Evolutionary conservation across 2,797 vertebrate species (phyloP).

Genomic region (Acrossocheilus wenchowensis): DNA sequence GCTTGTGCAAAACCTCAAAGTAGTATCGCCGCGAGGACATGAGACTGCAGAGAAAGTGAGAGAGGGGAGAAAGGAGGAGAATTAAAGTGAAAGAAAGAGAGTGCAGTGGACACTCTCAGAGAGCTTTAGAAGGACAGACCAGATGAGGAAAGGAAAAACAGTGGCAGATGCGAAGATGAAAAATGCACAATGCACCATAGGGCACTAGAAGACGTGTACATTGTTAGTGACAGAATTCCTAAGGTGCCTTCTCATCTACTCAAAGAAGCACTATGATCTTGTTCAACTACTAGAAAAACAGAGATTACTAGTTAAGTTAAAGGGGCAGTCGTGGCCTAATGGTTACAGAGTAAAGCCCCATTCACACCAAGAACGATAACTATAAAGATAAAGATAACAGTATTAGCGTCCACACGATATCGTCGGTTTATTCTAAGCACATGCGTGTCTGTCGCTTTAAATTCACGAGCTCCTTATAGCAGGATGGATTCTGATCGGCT

Average conservation of each 20-base stretch:
- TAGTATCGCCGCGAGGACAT: constrained; percentile 84
- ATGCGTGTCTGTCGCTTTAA: too few species aligned
- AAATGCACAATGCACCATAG: background rate
- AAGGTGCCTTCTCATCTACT: background rate
- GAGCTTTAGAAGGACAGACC: constrained; percentile 31
- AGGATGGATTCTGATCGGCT: too few species aligned
- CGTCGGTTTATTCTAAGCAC: too few species aligned
- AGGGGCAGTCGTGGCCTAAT: background rate
- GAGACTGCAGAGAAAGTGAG: constrained; percentile 67
- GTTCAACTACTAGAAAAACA: constrained; percentile 4
- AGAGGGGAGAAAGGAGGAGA: constrained; percentile 7
- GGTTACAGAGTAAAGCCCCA: too few species aligned
- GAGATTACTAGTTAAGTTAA: background rate
- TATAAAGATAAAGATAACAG: too few species aligned
- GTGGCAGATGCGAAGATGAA: background rate
- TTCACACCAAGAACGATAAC: too few species aligned
- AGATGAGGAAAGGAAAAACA: constrained; percentile 14
- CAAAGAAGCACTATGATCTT: background rate
- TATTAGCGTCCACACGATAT: too few species aligned
- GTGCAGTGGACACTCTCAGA: background rate
- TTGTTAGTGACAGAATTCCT: background rate
- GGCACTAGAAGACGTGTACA: constrained; percentile 3
- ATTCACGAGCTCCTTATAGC: too few species aligned
- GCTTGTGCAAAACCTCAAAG: constrained; percentile 89
- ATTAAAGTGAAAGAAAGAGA: constrained; percentile 30